A percentile compares a stretch with the other conserved stretches of the same genome.
phyloP scores from a whole-genome alignment of 2,888 invertebrate genomes.

The Cerceris rybyensis region DNA sequence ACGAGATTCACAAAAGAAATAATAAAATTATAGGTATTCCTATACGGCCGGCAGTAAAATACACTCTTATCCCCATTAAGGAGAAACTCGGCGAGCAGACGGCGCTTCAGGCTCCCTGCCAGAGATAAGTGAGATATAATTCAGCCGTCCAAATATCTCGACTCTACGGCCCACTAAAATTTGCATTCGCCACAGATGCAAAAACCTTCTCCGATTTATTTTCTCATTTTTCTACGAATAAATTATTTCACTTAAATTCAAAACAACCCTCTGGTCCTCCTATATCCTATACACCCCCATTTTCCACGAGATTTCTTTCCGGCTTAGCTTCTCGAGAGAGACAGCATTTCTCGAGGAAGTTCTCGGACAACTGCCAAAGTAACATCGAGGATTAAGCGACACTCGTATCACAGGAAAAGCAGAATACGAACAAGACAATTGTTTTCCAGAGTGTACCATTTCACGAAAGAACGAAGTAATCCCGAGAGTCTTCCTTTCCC shows the following conservation, averaged over 20 bases:
- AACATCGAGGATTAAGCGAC: too few relatives aligned
- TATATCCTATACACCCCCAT: too few relatives aligned
- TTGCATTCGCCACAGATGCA: neutral
- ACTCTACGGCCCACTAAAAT: conserved; percentile 7
- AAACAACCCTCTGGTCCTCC: too few relatives aligned
- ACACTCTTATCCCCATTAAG: conserved; percentile 56
- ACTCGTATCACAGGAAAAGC: too few relatives aligned
- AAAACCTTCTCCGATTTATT: neutral
- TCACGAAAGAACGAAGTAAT: neutral
- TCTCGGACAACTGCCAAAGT: too few relatives aligned
- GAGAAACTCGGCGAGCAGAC: conserved; percentile 47
- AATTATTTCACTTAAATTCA: too few relatives aligned
- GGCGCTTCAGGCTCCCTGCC: conserved; percentile 49
- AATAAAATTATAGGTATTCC: conserved; percentile 53
- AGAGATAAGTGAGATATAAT: conserved; percentile 54
- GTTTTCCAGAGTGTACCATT: neutral
- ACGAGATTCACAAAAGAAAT: conserved; percentile 42
- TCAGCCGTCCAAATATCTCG: conserved; percentile 49
- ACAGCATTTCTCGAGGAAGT: too few relatives aligned
- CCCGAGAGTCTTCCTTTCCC: conserved; percentile 1
- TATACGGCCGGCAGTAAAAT: conserved; percentile 45
- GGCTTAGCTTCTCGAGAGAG: too few relatives aligned
- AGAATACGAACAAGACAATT: too few relatives aligned
- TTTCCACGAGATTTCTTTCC: too few relatives aligned
- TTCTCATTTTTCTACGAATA: too few relatives aligned